phyloP scores from a whole-genome alignment of 2,113 vertebrate species.

The Chroicocephalus ridibundus region DNA sequence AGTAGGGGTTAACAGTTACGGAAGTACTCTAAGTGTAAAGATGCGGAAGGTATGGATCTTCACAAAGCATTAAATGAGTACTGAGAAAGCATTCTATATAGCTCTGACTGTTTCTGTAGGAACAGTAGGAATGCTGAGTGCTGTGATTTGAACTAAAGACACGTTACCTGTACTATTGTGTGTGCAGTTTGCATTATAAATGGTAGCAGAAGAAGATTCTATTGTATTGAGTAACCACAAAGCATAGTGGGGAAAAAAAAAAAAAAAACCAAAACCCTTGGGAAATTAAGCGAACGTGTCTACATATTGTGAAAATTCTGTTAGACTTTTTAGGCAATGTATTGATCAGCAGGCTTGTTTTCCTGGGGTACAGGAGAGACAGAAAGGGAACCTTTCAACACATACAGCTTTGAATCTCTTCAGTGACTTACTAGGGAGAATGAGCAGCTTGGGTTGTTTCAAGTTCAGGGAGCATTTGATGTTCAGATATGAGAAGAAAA shows the following conservation, averaged over 20 bases:
- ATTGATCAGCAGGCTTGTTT: not conserved
- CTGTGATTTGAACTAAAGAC: not conserved
- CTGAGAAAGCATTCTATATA: not conserved
- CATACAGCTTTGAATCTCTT: not conserved
- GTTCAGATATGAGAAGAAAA: not conserved
- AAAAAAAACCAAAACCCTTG: accelerated
- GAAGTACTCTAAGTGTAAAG: not conserved
- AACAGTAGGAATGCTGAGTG: not conserved
- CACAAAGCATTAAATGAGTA: not conserved
- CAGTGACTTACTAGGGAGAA: not conserved
- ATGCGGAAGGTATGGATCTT: not conserved
- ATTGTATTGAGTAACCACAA: not conserved
- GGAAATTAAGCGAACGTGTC: not conserved
- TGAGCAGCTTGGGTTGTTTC: not conserved
- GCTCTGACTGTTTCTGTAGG: not conserved
- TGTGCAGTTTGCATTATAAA: not conserved
- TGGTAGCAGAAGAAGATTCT: not conserved
- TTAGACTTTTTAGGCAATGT: not conserved
- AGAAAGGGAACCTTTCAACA: not conserved
- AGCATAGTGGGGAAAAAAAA: not conserved
- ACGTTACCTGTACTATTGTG: not conserved
- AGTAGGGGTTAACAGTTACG: not conserved
- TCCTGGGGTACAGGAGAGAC: not conserved
- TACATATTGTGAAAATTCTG: not conserved
- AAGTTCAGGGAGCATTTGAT: not conserved